Base-by-base conservation (phyloP, 1,140 invertebrate species). In the Andrena cerasifolii region DNA sequence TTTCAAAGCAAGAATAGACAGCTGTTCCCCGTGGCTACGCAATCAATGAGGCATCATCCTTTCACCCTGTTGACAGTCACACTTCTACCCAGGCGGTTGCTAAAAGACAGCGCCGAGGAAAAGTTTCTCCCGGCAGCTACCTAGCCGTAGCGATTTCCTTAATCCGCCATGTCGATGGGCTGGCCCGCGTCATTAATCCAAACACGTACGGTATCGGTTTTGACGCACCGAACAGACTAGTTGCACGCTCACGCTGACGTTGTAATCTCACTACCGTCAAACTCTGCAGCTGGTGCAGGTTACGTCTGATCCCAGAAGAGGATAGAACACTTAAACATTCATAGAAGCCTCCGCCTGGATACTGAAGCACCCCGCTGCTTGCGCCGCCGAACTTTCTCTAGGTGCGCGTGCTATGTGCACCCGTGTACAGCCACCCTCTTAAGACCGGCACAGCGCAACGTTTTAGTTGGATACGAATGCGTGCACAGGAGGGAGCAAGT, bases 301-400 rank as follows among this genome's bases (percentile, higher is more conserved):
- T 82, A 65, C 66, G 49, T 79, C 80, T 80, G 58, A 81, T 68
- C 49, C 24, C 75, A 40, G 74, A 75, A 73, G 75, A 79, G 61
- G 73, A 58, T 62, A 66, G 49, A 75, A 68, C 75, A 75, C 79
- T 85, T 86, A 86, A 86, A 86, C 84, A 86, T 86, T 86, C 73
- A 86, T 85, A 79, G 83, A 79, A 81, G 80, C 72, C 66, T 59
- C 31, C 26, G 68, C n/a, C 43, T 21, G 47, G 45, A 18, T 53
- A 51, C 71, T 56, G 62, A 58, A n/a, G 58, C 24, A 51, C 51
- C 36, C 70, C 67, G 26, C 49, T 31, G 43, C 43, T 70, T 40
- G 45, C 40, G 54, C 3, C 51, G 26, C 24, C 43, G 71, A 84
- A 79, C 63, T 84, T 79, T 43, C 26, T 53, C 16, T 18, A 10